phyloP scores from a whole-genome alignment of 2,888 invertebrate species.

The Eilema depressum region DNA sequence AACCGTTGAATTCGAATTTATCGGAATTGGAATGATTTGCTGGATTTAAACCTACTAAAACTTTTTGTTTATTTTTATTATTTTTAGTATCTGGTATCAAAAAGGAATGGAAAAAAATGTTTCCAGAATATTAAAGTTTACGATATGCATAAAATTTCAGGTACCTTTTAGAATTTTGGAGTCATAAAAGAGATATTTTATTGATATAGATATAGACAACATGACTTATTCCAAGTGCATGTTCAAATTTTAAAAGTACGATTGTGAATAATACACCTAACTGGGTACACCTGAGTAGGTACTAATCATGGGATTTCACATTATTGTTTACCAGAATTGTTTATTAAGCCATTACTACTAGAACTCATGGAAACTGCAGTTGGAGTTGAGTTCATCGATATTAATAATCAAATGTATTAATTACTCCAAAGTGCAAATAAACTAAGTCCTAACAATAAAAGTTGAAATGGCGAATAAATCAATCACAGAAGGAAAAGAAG shows the following conservation, averaged over 20 bases:
- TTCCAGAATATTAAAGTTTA: neutral
- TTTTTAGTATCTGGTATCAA: neutral
- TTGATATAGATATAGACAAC: too few relatives aligned
- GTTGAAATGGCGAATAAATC: conserved; percentile 38
- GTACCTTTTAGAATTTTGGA: neutral
- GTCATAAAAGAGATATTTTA: neutral
- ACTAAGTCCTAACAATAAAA: conserved; percentile 25
- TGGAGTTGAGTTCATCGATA: neutral
- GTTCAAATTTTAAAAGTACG: neutral
- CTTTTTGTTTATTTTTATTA: neutral
- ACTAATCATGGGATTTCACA: too few relatives aligned
- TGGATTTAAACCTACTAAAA: conserved; percentile 1
- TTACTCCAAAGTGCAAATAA: conserved; percentile 10
- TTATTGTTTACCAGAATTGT: too few relatives aligned
- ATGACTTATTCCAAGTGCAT: neutral
- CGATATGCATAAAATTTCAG: too few relatives aligned
- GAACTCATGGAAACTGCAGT: too few relatives aligned
- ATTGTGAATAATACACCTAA: neutral
- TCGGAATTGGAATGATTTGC: conserved; percentile 29
- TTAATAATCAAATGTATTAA: conserved; percentile 3
- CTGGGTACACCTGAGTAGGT: too few relatives aligned
- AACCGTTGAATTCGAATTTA: conserved; percentile 34
- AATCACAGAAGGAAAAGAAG: conserved; percentile 43
- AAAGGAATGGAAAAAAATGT: neutral
- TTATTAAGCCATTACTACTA: neutral